phyloP scores from a whole-genome alignment of 2,797 vertebrate genomes.

The Betta splendens region DNA sequence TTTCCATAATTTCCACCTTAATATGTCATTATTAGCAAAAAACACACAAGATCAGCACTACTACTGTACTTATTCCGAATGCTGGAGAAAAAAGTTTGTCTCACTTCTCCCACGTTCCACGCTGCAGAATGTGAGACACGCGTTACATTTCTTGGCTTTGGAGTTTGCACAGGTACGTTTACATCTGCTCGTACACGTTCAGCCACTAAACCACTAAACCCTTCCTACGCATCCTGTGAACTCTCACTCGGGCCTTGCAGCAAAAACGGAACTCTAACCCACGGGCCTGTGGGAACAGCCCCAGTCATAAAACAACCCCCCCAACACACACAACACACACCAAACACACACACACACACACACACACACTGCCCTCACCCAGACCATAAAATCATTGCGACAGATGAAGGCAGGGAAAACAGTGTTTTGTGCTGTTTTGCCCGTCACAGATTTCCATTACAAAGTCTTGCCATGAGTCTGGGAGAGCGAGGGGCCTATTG shows the following conservation, averaged over 20 bases:
- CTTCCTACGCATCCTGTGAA: not conserved
- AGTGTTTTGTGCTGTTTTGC: conserved; percentile 75
- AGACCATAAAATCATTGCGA: conserved; percentile 74
- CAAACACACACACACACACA: conserved; percentile 15
- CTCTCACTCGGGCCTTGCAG: conserved; percentile 22
- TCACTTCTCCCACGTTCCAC: conserved; percentile 59
- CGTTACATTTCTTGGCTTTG: conserved; percentile 55
- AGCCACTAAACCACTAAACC: conserved; percentile 4
- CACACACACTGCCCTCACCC: conserved; percentile 54
- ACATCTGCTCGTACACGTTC: conserved; percentile 24
- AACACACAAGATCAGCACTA: conserved; percentile 57
- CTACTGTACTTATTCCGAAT: too few species aligned
- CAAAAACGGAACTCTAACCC: conserved; percentile 70
- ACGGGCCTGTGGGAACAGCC: conserved; percentile 64
- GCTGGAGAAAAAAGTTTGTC: conserved; percentile 8
- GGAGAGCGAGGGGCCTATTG: conserved; percentile 67
- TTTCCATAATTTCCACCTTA: conserved; percentile 17
- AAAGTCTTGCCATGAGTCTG: conserved; percentile 76
- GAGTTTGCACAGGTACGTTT: conserved; percentile 62
- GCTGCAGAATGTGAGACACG: conserved; percentile 40
- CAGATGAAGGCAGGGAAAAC: conserved; percentile 77
- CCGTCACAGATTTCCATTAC: conserved; percentile 80
- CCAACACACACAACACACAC: too few species aligned
- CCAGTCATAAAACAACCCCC: conserved; percentile 64
- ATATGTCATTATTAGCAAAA: conserved; percentile 46